phyloP scores from a whole-genome alignment of 2,797 vertebrate species.

The Esox masquinongy region DNA sequence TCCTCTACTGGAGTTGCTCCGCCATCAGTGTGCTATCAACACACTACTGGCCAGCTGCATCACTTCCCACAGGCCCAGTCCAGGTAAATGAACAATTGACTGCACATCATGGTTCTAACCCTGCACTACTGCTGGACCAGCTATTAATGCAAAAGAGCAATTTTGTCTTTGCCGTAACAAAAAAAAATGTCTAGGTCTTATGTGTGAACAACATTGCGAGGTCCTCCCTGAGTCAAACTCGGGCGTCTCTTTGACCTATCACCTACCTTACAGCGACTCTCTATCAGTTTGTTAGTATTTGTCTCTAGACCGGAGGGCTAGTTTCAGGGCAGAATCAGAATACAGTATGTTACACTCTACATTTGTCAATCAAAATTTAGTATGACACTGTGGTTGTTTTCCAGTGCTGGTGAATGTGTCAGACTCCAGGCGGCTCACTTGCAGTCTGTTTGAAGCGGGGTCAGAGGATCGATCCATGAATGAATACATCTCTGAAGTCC shows the following conservation, averaged over 20 bases:
- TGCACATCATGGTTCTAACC: background rate
- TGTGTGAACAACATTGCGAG: slow-evolving; percentile 77
- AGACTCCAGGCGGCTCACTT: slow-evolving; percentile 65
- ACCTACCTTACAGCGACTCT: slow-evolving; percentile 59
- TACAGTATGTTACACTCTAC: background rate
- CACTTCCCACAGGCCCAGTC: slow-evolving; percentile 21
- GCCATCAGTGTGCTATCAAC: slow-evolving; percentile 79
- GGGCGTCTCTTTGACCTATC: slow-evolving; percentile 82
- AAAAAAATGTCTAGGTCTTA: slow-evolving; percentile 51
- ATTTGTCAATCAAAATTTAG: background rate
- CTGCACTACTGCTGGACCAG: background rate
- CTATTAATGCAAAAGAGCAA: too few relatives aligned
- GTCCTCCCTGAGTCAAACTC: slow-evolving; percentile 74
- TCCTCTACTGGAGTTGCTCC: slow-evolving; percentile 75
- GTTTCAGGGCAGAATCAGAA: background rate
- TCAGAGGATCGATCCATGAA: slow-evolving; percentile 59
- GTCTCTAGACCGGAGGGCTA: background rate
- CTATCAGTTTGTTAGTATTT: slow-evolving; percentile 78
- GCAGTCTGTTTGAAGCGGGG: slow-evolving; percentile 69
- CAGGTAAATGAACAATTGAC: slow-evolving; percentile 55
- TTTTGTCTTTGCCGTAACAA: background rate
- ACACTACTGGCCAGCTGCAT: slow-evolving; percentile 80
- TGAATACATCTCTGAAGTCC: slow-evolving; percentile 66
- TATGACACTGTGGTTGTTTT: background rate
- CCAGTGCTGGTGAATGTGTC: slow-evolving; percentile 75